Evolutionary conservation across 2,888 invertebrate species (phyloP).

Genomic region (Hemaris fuciformis): DNA sequence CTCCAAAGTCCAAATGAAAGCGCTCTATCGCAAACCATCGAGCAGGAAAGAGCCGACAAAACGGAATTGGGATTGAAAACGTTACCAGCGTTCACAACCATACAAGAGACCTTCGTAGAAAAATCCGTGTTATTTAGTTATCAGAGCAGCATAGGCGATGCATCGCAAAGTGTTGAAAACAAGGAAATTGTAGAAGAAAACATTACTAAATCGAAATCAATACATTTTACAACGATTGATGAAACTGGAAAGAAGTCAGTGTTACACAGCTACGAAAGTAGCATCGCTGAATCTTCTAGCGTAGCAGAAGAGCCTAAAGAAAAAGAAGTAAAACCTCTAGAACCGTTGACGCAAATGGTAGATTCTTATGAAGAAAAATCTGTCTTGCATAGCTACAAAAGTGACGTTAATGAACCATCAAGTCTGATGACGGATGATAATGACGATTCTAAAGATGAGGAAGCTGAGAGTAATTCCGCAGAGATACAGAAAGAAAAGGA

Average conservation of each 20-base stretch:
- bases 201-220: constrained; percentile 36
- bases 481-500: constrained; percentile 65
- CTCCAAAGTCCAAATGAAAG: constrained; percentile 61
- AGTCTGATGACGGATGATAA: constrained; percentile 71
- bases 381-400: constrained; percentile 52
- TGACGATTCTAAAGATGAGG: constrained; percentile 45
- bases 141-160: constrained; percentile 53
- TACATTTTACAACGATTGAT: constrained; percentile 53
- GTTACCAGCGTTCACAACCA: constrained; percentile 52
- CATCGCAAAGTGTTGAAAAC: constrained; percentile 39
- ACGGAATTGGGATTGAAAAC: constrained; percentile 39
- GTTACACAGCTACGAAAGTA: constrained; percentile 51
- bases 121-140: constrained; percentile 65
- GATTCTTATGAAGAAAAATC: constrained; percentile 56
- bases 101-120: constrained; percentile 52
- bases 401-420: constrained; percentile 49
- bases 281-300: constrained; percentile 40
- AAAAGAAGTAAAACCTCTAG: constrained; percentile 33
- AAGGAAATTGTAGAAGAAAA: constrained; percentile 25
- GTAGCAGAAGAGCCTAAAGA: constrained; percentile 34
- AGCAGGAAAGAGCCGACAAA: constrained; percentile 42
- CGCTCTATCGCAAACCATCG: constrained; percentile 39
- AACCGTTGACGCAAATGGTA: constrained; percentile 43
- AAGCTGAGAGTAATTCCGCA: constrained; percentile 27
- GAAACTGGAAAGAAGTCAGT: constrained; percentile 61